These are phyloP conservation scores for Parnassius smintheus DNA, from an alignment of 2,888 invertebrate genomes.

Conservation along the genomic window DNA sequence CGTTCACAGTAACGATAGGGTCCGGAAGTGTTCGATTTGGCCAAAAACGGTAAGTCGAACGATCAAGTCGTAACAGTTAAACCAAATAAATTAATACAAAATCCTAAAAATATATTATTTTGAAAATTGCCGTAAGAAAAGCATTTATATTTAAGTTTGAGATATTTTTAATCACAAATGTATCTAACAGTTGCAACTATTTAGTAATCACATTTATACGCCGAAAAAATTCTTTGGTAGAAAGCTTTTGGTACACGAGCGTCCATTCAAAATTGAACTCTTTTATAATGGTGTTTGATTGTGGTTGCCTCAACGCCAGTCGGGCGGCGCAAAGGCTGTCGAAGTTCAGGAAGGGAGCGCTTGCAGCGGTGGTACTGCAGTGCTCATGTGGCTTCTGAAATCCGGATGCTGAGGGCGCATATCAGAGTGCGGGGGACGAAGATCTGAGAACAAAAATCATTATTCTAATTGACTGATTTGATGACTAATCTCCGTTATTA, in stretches of 20 bases:
- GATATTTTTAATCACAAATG: constrained; percentile 10
- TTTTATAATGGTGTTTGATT: neutral
- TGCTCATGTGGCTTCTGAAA: constrained; percentile 59
- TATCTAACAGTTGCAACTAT: constrained; percentile 5
- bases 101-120: too few species aligned
- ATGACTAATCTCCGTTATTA: too few species aligned
- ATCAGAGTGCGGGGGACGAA: constrained; percentile 61
- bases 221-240: constrained; percentile 32
- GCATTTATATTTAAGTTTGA: too few species aligned
- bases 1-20: too few species aligned
- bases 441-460: constrained; percentile 44
- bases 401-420: constrained; percentile 62
- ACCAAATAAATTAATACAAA: too few species aligned
- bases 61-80: too few species aligned
- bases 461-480: too few species aligned
- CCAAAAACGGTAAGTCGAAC: too few species aligned
- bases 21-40: too few species aligned
- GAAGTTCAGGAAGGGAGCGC: constrained; percentile 73
- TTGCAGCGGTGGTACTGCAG: constrained; percentile 62
- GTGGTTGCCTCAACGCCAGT: constrained; percentile 67
- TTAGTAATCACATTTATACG: constrained; percentile 22
- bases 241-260: constrained; percentile 19
- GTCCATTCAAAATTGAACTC: constrained; percentile 18
- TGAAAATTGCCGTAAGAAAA: too few species aligned
- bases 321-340: constrained; percentile 70